phyloP scores from a whole-genome alignment of 2,888 invertebrate species.

The Arctia plantaginis region DNA sequence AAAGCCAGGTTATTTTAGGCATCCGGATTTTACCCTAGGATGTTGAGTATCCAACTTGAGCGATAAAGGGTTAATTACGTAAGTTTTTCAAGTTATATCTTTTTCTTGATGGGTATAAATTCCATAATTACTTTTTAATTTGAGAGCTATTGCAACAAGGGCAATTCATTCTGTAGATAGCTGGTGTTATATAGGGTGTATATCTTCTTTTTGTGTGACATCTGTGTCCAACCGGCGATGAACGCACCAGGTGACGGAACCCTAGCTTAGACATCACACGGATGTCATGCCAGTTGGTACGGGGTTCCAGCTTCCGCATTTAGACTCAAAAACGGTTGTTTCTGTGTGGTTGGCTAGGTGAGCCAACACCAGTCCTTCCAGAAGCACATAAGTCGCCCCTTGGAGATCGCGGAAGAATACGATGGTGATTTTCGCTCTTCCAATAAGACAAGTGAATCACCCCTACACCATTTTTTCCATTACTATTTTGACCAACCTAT shows the following conservation, averaged over 20 bases:
- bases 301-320: too few species aligned
- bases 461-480: background rate
- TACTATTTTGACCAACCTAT: background rate
- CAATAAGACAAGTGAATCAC: too few species aligned
- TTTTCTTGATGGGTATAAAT: slow-evolving; percentile 40
- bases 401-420: too few species aligned
- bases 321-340: too few species aligned
- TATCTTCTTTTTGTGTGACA: background rate
- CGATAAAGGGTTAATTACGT: slow-evolving; percentile 65
- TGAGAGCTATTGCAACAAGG: background rate
- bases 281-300: too few species aligned
- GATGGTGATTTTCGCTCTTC: too few species aligned
- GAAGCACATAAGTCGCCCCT: too few species aligned
- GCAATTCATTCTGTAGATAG: background rate
- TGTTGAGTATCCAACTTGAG: slow-evolving; percentile 44
- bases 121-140: slow-evolving; percentile 28
- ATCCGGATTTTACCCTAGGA: slow-evolving; percentile 52
- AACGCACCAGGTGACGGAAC: too few species aligned
- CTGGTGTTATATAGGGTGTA: background rate
- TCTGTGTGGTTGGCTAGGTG: too few species aligned
- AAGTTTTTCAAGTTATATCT: slow-evolving; percentile 57
- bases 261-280: too few species aligned
- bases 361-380: too few species aligned
- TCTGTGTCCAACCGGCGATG: too few species aligned
- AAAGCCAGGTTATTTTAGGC: slow-evolving; percentile 58